phyloP scores from a whole-genome alignment of 1,140 invertebrate species.

The Neodiprion pinetum region DNA sequence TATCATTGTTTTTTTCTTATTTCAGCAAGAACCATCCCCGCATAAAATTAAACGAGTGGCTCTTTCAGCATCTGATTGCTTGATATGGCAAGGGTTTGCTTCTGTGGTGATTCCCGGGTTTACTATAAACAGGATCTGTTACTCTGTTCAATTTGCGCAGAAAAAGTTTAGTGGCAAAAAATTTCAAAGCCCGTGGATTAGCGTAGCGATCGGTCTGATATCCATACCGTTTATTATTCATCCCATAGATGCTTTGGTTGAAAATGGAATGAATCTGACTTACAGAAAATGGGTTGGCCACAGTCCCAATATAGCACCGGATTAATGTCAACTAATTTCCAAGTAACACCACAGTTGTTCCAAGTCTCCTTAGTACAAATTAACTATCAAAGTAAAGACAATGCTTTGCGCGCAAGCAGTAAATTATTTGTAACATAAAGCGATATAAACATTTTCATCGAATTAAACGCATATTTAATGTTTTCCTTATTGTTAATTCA shows the following conservation, averaged over 20 bases:
- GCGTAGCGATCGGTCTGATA: constrained; percentile 80
- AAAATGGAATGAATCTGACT: constrained; percentile 80
- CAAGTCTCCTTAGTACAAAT: background rate
- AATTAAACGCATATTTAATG: too few species aligned
- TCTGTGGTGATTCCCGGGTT: constrained; percentile 92
- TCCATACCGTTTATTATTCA: constrained; percentile 92
- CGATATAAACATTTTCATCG: too few species aligned
- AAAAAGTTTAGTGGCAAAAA: constrained; percentile 54
- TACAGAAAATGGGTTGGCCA: constrained; percentile 60
- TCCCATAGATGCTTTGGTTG: constrained; percentile 87
- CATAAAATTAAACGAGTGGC: constrained; percentile 59
- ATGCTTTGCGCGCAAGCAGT: too few species aligned
- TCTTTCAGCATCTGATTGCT: constrained; percentile 79
- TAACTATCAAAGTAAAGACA: background rate
- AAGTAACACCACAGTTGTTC: background rate
- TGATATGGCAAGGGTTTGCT: constrained; percentile 93
- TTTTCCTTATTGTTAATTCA: too few species aligned
- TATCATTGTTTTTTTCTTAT: constrained; percentile 19
- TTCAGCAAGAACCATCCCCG: constrained; percentile 34
- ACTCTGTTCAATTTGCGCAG: constrained; percentile 65
- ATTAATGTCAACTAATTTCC: background rate
- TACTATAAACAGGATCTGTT: constrained; percentile 89
- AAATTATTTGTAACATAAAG: too few species aligned
- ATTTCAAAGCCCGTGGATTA: constrained; percentile 69
- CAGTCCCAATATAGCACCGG: constrained; percentile 41